These are phyloP conservation scores for Corythornis cristatus DNA, from an alignment of 2,113 vertebrate genomes.

Conservation along the genomic window DNA sequence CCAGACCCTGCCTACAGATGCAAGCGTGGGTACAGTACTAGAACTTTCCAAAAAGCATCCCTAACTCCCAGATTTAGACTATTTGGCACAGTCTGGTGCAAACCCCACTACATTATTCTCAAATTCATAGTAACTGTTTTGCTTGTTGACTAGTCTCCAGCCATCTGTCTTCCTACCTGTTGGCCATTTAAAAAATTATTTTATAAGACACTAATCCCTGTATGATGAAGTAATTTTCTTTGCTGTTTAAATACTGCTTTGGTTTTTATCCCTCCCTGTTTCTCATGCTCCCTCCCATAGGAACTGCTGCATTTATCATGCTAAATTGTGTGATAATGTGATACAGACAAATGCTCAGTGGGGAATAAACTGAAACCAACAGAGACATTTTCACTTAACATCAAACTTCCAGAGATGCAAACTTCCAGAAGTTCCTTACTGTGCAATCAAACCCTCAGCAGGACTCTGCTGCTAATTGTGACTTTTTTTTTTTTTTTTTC, in stretches of 20 bases:
- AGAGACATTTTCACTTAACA: slow-evolving; percentile 35
- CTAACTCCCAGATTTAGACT: not conserved
- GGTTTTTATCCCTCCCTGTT: not conserved
- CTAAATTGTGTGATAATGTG: not conserved
- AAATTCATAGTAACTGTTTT: not conserved
- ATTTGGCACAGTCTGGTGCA: not conserved
- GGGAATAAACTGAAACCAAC: slow-evolving; percentile 15
- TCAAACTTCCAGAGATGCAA: slow-evolving; percentile 36
- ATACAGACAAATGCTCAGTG: not conserved
- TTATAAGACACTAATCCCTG: not conserved
- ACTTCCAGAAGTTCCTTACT: not conserved
- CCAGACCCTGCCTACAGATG: not conserved
- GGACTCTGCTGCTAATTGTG: slow-evolving; percentile 54
- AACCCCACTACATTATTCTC: not conserved
- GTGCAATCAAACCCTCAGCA: slow-evolving; percentile 39
- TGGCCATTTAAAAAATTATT: not conserved
- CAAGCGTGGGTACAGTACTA: not conserved
- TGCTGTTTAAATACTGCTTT: not conserved
- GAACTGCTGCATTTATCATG: not conserved
- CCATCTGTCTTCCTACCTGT: not conserved
- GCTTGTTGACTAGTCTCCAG: not conserved
- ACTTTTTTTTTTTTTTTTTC: not conserved
- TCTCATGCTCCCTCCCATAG: not conserved
- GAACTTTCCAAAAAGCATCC: not conserved
- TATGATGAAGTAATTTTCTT: not conserved